Evolutionary conservation across 2,797 vertebrate genomes (phyloP), one percentile per base, ranked within the genome.

Genomic region (Aythya fuligula): DNA sequence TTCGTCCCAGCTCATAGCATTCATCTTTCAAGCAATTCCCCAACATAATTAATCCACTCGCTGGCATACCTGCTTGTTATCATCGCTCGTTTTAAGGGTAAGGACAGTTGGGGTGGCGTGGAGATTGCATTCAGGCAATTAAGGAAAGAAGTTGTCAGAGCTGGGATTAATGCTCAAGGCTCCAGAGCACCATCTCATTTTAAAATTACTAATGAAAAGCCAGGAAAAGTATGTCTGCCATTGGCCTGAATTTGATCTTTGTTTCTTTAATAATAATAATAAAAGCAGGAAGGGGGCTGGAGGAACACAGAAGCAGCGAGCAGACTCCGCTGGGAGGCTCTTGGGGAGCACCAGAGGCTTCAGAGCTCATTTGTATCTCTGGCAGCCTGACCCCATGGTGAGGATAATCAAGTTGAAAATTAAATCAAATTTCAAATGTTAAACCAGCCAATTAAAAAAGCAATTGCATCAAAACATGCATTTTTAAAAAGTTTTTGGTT

Each of bases 371-470:
- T 96, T 91, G 45, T 90, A 90, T 92, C 16, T 75, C 94, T 90
- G 62, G 85, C 92, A 95, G 94, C 83, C 93, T 87, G 86, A 97
- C 97, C 96, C 92, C 54, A 41, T 28, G 13, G 49, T 87, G 90
- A 97, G 92, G 95, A 97, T 97, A 97, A 97, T 96, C 93, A 95
- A 93, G 95, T 94, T 94, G 85, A 97, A 95, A 98, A 97, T 97
- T 94, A 97, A 98, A 97, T 97, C 94, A 97, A 95, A 97, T 97
- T 97, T 97, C 97, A 97, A 93, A 95, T 94, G 97, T 97, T 97
- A 96, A 97, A 95, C 85, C 95, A 96, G 95, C 92, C 97, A 97
- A 96, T 98, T 97, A 97, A 97, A 97, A 96, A 97, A 73, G 75
- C 94, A 96, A 90, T 97, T 91, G 54, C 91, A 90, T 38, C 66